Conservation (phyloP, 1,140 invertebrate genomes). For the Drosophila rhopaloa region DNA sequence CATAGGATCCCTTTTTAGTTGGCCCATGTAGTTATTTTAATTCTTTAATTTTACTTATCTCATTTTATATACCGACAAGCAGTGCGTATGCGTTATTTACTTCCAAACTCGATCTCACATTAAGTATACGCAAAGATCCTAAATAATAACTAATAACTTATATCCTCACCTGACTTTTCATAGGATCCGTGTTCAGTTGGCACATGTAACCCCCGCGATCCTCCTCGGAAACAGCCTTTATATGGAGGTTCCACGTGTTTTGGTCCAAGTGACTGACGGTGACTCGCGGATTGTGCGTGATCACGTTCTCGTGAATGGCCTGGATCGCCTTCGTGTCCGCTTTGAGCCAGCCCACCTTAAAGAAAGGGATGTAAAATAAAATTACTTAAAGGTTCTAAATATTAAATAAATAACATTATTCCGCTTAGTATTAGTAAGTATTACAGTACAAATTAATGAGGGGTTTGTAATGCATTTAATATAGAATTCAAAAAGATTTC, state of each 20-base stretch:
- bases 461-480: no score
- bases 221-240: constrained; percentile 91
- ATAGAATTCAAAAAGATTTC: no score
- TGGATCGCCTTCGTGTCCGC: constrained; percentile 94
- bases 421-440: no score
- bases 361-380: background rate
- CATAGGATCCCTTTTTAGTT: constrained; percentile 91
- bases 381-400: background rate
- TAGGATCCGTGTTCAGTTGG: constrained; percentile 90
- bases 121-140: background rate
- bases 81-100: background rate
- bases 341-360: constrained; percentile 94
- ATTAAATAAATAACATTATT: no score
- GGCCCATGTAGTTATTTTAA: constrained; percentile 87
- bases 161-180: constrained; percentile 90
- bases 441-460: no score
- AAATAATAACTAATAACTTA: background rate
- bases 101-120: background rate
- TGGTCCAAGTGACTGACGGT: constrained; percentile 92
- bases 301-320: constrained; percentile 95
- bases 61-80: no score
- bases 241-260: constrained; percentile 93
- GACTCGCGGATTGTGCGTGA: constrained; percentile 93
- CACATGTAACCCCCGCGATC: constrained; percentile 94
- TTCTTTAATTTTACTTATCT: no score